Conservation (phyloP, 2,797 vertebrate species). For the Enteromius argenteus region DNA sequence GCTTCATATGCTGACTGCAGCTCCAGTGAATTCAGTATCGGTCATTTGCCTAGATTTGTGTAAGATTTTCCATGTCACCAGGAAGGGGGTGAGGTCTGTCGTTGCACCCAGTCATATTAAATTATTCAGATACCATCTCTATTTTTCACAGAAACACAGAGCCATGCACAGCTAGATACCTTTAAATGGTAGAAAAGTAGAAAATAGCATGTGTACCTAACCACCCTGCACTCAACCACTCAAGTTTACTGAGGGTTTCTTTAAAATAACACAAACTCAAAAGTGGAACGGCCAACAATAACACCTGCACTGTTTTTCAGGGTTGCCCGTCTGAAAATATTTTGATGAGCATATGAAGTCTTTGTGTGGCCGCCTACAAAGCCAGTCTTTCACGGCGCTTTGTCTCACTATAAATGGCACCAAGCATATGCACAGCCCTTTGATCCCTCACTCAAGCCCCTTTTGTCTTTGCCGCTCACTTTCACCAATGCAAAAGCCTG, state of each 20-base stretch:
- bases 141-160: slow-evolving; percentile 53
- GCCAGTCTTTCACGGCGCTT: slow-evolving; percentile 56
- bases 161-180: slow-evolving; percentile 42
- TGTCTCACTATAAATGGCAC: slow-evolving; percentile 60
- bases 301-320: slow-evolving; percentile 35
- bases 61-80: slow-evolving; percentile 65
- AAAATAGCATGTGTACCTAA: slow-evolving; percentile 36
- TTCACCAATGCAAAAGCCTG: slow-evolving; percentile 54
- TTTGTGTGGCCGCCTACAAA: slow-evolving; percentile 53
- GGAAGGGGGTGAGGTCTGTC: slow-evolving; percentile 51
- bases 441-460: slow-evolving; percentile 59
- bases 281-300: slow-evolving; percentile 16
- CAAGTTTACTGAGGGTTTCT: background rate
- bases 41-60: slow-evolving; percentile 67
- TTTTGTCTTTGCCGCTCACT: slow-evolving; percentile 60
- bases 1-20: slow-evolving; percentile 19
- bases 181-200: slow-evolving; percentile 52
- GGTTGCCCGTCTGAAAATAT: slow-evolving; percentile 53
- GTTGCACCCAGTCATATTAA: slow-evolving; percentile 52
- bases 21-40: slow-evolving; percentile 33
- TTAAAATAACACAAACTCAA: background rate
- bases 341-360: slow-evolving; percentile 53
- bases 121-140: slow-evolving; percentile 62
- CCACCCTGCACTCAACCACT: background rate
- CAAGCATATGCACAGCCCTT: slow-evolving; percentile 56